phyloP scores from a whole-genome alignment of 2,113 vertebrate species.

The Actenoides hombroni region DNA sequence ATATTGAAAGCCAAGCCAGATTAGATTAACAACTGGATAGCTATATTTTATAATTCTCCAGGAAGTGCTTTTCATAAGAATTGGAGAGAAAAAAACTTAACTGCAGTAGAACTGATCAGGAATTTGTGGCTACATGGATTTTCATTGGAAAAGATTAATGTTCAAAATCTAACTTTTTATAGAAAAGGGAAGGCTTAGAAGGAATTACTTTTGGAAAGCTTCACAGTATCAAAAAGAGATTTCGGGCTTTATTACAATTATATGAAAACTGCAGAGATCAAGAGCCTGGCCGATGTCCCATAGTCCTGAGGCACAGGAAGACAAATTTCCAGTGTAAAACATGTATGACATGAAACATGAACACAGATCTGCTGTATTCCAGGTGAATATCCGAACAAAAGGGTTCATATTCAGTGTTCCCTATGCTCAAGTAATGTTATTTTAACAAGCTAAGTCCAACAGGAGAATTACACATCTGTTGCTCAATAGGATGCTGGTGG shows the following conservation, averaged over 20 bases:
- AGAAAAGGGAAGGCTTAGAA: neutral
- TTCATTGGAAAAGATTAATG: neutral
- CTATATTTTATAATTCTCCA: conserved; percentile 11
- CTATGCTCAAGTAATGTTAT: neutral
- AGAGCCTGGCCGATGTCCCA: neutral
- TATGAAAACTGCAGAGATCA: neutral
- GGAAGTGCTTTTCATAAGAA: neutral
- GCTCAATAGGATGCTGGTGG: neutral
- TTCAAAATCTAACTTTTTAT: neutral
- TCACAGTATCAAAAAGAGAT: neutral
- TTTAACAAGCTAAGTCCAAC: neutral
- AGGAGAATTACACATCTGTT: neutral
- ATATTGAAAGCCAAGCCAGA: conserved; percentile 16
- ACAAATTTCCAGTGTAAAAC: neutral
- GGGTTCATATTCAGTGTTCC: neutral
- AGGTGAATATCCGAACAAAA: neutral
- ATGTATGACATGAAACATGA: neutral
- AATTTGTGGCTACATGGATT: neutral
- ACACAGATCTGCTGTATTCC: neutral
- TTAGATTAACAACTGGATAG: conserved; percentile 12
- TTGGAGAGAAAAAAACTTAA: neutral
- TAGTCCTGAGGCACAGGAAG: neutral
- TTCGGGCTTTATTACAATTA: neutral
- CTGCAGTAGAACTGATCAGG: neutral
- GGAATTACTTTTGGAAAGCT: neutral